These are phyloP conservation scores for Crocallis elinguaria DNA, from an alignment of 2,888 invertebrate species.

Conservation along the genomic window DNA sequence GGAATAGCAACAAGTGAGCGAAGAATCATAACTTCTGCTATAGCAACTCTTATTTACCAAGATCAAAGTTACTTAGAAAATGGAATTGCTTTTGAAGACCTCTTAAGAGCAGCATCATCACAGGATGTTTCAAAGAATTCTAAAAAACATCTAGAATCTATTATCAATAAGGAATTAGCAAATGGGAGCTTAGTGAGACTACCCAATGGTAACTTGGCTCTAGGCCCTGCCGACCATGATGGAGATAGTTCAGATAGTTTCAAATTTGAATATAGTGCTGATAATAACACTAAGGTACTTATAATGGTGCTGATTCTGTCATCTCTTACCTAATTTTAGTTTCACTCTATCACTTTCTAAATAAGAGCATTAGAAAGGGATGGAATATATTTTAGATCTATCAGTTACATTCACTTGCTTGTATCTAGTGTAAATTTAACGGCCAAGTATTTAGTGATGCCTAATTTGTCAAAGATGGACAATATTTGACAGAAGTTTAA, in stretches of 20 bases:
- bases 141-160: conserved; percentile 86
- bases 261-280: conserved; percentile 73
- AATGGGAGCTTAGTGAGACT: conserved; percentile 88
- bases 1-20: conserved; percentile 73
- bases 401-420: no score
- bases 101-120: conserved; percentile 86
- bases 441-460: no score
- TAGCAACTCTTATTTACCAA: conserved; percentile 88
- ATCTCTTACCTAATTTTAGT: no score
- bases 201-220: conserved; percentile 88
- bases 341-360: no score
- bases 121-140: conserved; percentile 88
- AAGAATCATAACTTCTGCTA: conserved; percentile 87
- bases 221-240: conserved; percentile 86
- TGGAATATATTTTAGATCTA: no score
- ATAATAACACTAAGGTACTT: conserved; percentile 73
- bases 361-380: no score
- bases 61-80: conserved; percentile 89
- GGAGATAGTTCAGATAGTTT: conserved; percentile 82
- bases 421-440: no score
- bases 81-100: conserved; percentile 88
- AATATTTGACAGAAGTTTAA: no score
- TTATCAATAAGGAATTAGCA: conserved; percentile 88
- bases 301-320: no score
- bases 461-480: no score